A percentile compares a stretch with the other conserved stretches of the same genome.
phyloP scores from a whole-genome alignment of 2,113 vertebrate species.

The Sphaerodactylus townsendi region DNA sequence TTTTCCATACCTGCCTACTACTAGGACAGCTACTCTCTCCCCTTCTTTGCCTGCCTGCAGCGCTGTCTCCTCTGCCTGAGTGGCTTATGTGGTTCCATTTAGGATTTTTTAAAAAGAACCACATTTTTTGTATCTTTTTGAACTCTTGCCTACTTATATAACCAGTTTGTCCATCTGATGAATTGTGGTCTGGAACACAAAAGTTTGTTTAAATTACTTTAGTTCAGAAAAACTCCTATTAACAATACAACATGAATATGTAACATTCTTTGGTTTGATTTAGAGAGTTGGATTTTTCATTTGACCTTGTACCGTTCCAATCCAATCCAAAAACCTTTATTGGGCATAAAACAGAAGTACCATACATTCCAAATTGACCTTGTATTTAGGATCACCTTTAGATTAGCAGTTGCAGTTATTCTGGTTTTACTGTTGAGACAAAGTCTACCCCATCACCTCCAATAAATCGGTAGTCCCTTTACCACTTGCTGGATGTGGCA shows the following conservation, averaged over 20 bases:
- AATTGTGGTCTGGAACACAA: neutral
- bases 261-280: too few species aligned
- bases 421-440: neutral
- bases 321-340: too few species aligned
- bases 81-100: neutral
- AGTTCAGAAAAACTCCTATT: neutral
- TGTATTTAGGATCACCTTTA: too few species aligned
- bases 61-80: too few species aligned
- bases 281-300: too few species aligned
- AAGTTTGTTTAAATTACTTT: neutral
- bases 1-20: too few species aligned
- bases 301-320: too few species aligned
- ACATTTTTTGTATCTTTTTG: neutral
- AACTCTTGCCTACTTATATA: neutral
- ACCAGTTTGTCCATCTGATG: neutral
- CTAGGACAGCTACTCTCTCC: too few species aligned
- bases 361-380: too few species aligned
- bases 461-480: neutral
- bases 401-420: neutral
- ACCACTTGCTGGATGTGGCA: neutral
- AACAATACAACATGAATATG: neutral
- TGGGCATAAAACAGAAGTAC: too few species aligned
- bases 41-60: too few species aligned
- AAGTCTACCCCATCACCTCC: neutral
- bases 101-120: neutral